phyloP scores from a whole-genome alignment of 2,888 invertebrate genomes.

The Herminia tarsipennalis region DNA sequence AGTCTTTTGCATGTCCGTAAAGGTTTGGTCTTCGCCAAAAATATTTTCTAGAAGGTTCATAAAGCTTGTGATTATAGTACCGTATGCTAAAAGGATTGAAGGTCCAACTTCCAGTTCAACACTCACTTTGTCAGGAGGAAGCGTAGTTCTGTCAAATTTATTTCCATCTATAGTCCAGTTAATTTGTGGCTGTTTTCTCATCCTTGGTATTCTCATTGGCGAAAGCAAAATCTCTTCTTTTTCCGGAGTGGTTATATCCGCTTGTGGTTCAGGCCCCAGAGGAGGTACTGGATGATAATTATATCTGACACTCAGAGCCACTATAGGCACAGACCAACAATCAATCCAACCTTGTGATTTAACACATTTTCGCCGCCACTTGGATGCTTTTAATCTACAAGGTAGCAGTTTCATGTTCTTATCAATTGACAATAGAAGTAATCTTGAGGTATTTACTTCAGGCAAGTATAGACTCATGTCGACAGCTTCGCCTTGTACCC shows the following conservation, averaged over 20 bases:
- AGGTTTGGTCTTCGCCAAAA: conserved; percentile 97
- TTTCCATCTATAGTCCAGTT: conserved; percentile 89
- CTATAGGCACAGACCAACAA: conserved; percentile 98
- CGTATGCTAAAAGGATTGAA: conserved; percentile 95
- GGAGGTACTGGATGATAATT: conserved; percentile 97
- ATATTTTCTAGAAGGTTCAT: conserved; percentile 98
- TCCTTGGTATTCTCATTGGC: conserved; percentile 95
- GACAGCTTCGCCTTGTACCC: conserved; percentile 97
- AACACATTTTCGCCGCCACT: conserved; percentile 93
- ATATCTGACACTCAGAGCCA: conserved; percentile 95
- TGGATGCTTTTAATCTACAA: conserved; percentile 82
- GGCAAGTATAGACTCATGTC: conserved; percentile 96
- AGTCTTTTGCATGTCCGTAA: conserved; percentile 95
- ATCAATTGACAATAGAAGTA: conserved; percentile 93
- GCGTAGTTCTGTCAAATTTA: conserved; percentile 94
- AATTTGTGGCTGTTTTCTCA: conserved; percentile 89
- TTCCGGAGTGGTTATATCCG: conserved; percentile 97
- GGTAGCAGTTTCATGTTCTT: conserved; percentile 95
- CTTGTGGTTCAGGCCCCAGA: conserved; percentile 94
- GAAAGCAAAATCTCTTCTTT: conserved; percentile 96
- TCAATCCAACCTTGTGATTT: conserved; percentile 95
- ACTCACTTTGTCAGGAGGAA: conserved; percentile 95
- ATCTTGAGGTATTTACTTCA: conserved; percentile 95
- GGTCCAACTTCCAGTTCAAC: conserved; percentile 98
- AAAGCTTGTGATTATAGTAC: conserved; percentile 95